A percentile compares a stretch with the other conserved stretches of the same genome.
These are phyloP conservation scores for Clarias laeviceps DNA, from an alignment of 2,797 vertebrate genomes.

Conservation along the genomic window DNA sequence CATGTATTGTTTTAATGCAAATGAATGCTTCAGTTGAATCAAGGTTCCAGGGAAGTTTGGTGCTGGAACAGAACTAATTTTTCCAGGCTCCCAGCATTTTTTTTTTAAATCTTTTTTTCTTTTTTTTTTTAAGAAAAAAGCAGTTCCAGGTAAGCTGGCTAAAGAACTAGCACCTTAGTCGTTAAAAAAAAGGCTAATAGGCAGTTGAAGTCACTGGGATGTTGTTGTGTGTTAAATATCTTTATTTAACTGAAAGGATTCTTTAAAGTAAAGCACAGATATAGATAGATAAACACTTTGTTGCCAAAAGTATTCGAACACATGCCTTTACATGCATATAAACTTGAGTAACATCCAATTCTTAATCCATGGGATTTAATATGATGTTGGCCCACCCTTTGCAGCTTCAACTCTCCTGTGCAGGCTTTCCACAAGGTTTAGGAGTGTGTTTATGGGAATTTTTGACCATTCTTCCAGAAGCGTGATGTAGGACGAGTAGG, in stretches of 20 bases:
- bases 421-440: no score
- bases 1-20: conserved; percentile 6
- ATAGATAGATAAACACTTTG: no score
- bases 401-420: no score
- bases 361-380: no score
- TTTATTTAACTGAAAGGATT: not conserved
- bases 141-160: not conserved
- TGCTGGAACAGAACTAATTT: not conserved
- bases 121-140: not conserved
- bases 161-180: not conserved
- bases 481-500: no score
- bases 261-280: not conserved
- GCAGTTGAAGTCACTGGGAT: not conserved
- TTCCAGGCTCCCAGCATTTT: not conserved
- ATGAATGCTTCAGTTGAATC: not conserved
- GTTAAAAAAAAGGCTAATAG: not conserved
- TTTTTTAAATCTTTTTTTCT: no score
- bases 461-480: no score
- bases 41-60: not conserved
- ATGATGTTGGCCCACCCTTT: no score
- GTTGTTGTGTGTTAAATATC: not conserved
- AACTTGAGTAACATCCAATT: no score
- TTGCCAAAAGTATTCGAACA: no score
- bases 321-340: no score
- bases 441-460: no score